phyloP scores from a whole-genome alignment of 1,140 invertebrate species.

The Vanessa tameamea region DNA sequence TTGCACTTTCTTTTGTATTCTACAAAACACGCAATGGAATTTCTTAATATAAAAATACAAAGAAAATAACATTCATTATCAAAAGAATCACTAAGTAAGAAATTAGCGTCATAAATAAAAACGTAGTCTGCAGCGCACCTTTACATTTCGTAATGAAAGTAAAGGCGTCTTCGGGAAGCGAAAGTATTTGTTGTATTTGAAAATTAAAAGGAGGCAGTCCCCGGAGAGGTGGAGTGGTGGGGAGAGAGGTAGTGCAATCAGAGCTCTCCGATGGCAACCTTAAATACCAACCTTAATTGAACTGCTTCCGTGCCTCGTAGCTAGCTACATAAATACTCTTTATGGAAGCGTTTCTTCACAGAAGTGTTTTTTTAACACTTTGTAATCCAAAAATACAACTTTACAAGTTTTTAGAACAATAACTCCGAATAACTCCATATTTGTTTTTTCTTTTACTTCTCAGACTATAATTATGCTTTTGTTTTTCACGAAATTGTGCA shows the following conservation, averaged over 20 bases:
- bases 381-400: conserved; percentile 44
- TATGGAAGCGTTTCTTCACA: conserved; percentile 61
- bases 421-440: background rate
- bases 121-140: conserved; percentile 37
- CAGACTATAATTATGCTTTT: background rate
- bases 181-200: conserved; percentile 76
- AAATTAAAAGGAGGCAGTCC: conserved; percentile 75
- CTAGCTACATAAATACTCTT: conserved; percentile 69
- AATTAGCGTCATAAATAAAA: conserved; percentile 38
- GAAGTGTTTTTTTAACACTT: conserved; percentile 61
- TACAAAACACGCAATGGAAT: conserved; percentile 6
- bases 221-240: conserved; percentile 48
- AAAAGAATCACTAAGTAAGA: conserved; percentile 31
- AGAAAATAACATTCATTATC: conserved; percentile 33
- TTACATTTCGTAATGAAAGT: conserved; percentile 53
- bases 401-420: conserved; percentile 9
- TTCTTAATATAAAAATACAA: conserved; percentile 24
- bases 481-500: conserved; percentile 1
- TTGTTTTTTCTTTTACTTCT: background rate
- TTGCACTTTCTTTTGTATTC: background rate
- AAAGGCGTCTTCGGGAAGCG: conserved; percentile 54
- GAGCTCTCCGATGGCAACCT: conserved; percentile 71
- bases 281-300: conserved; percentile 80
- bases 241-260: conserved; percentile 64
- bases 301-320: conserved; percentile 64